Conservation (phyloP, 2,797 vertebrate species). For the Sebastolobus altivelis region DNA sequence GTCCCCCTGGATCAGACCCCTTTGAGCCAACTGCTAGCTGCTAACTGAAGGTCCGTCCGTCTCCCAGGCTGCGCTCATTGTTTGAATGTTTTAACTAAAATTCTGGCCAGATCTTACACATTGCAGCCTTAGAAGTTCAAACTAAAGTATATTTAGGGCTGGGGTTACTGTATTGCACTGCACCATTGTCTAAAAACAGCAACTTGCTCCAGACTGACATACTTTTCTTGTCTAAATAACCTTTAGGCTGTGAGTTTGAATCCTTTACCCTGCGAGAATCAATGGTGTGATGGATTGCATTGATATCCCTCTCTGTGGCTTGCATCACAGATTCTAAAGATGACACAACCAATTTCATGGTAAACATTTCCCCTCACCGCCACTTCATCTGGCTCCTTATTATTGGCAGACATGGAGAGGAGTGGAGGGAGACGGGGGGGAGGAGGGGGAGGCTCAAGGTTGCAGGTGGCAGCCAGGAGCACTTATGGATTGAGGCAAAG, state of each 20-base stretch:
- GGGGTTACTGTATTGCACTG: neutral
- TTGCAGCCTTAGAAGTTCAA: neutral
- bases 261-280: conserved; percentile 75
- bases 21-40: too few species aligned
- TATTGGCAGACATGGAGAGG: conserved; percentile 79
- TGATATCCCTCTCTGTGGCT: conserved; percentile 79
- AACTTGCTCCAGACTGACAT: conserved; percentile 14
- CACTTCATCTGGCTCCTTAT: conserved; percentile 74
- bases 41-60: too few species aligned
- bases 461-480: conserved; percentile 78
- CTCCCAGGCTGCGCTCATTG: too few species aligned
- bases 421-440: conserved; percentile 29
- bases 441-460: conserved; percentile 81
- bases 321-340: conserved; percentile 82
- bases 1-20: too few species aligned
- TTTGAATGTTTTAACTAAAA: too few species aligned
- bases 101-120: too few species aligned
- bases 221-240: conserved; percentile 50
- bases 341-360: conserved; percentile 84
- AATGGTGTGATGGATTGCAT: conserved; percentile 86
- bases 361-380: conserved; percentile 82
- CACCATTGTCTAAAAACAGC: conserved; percentile 6
- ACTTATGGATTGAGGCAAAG: conserved; percentile 75
- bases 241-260: conserved; percentile 57
- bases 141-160: neutral